Conservation (phyloP, 2,888 invertebrate species). For the Cataglyphis cursor region DNA sequence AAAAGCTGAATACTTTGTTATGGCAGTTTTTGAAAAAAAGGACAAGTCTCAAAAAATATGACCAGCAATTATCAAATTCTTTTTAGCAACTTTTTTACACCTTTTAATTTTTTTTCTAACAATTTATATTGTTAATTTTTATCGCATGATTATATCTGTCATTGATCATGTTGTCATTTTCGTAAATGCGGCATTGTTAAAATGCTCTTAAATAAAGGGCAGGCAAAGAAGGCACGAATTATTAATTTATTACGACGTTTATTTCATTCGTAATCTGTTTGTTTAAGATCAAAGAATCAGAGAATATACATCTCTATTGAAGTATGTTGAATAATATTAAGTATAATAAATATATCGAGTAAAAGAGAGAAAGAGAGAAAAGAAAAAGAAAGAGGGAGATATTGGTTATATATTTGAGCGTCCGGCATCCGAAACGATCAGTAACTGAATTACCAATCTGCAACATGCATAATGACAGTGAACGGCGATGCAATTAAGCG, state of each 20-base stretch:
- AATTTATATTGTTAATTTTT: not conserved
- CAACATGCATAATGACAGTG: conserved; percentile 16
- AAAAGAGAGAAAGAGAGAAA: no score
- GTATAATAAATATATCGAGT: not conserved
- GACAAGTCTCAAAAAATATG: not conserved
- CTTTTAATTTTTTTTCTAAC: not conserved
- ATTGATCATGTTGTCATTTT: not conserved
- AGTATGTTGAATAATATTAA: conserved; percentile 12
- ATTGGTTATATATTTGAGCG: not conserved
- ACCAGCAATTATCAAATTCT: not conserved
- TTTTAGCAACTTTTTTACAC: no score
- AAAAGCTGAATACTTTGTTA: not conserved
- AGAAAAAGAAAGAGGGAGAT: no score
- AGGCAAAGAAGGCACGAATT: not conserved
- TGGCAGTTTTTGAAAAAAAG: not conserved
- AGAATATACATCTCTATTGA: not conserved
- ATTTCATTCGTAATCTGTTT: not conserved
- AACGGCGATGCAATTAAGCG: conserved; percentile 38
- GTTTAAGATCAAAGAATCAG: not conserved
- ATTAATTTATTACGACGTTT: not conserved
- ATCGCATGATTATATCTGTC: not conserved
- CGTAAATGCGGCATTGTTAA: not conserved
- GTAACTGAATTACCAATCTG: conserved; percentile 28
- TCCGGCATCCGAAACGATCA: not conserved
- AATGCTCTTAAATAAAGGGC: not conserved